Evolutionary conservation across 1,140 invertebrate genomes (phyloP).

Genomic region (Heliothis virescens): DNA sequence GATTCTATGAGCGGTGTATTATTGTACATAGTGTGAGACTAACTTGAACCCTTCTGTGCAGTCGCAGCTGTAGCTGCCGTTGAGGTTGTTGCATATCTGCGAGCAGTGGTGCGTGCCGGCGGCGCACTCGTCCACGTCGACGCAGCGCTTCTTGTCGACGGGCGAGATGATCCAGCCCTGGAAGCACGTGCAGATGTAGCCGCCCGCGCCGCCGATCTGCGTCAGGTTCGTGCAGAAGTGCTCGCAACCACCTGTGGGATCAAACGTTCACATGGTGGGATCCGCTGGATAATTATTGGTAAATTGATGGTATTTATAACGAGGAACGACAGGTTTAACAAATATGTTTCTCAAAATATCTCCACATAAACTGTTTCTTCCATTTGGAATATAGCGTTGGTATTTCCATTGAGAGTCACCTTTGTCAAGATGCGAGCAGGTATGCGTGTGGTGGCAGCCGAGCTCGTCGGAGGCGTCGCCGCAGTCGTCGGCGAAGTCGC

Average conservation of each 20-base stretch:
- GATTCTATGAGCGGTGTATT: not conserved
- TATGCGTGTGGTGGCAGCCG: constrained; percentile 93
- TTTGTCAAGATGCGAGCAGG: constrained; percentile 90
- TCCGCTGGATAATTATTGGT: too few species aligned
- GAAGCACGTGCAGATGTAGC: constrained; percentile 96
- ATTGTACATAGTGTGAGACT: constrained; percentile 10
- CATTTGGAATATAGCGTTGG: not conserved
- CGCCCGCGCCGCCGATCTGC: constrained; percentile 88
- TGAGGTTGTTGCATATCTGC: constrained; percentile 96
- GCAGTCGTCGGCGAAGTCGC: constrained; percentile 94
- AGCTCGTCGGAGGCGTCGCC: constrained; percentile 95
- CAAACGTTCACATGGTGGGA: not conserved
- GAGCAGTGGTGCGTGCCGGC: constrained; percentile 95
- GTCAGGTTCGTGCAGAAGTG: constrained; percentile 96
- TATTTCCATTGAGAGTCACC: constrained; percentile 55
- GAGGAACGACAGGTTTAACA: not conserved
- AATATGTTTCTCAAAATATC: not conserved
- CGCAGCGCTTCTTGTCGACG: constrained; percentile 92
- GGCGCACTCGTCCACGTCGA: constrained; percentile 96
- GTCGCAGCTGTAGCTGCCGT: constrained; percentile 95
- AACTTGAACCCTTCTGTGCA: constrained; percentile 94
- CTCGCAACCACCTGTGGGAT: constrained; percentile 93
- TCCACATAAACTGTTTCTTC: too few species aligned
- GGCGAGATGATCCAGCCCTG: constrained; percentile 93
- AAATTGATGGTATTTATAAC: too few species aligned